Evolutionary conservation across 2,888 invertebrate species (phyloP).

Genomic region (Orthosia incerta): DNA sequence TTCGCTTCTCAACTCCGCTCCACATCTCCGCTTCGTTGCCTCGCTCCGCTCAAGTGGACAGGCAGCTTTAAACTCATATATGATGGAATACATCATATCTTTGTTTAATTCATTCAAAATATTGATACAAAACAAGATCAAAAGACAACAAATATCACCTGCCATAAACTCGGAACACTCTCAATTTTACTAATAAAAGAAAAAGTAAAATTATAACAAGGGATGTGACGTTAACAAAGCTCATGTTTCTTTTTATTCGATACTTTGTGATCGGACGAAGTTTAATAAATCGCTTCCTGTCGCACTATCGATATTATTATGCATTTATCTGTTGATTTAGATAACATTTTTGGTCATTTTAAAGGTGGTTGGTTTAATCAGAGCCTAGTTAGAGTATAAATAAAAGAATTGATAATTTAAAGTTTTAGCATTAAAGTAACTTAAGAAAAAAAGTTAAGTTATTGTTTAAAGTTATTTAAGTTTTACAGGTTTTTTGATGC

Average conservation of each 20-base stretch:
- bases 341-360: conserved; percentile 23
- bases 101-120: conserved; percentile 27
- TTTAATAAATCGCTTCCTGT: conserved; percentile 88
- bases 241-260: conserved; percentile 77
- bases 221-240: conserved; percentile 71
- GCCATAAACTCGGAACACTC: conserved; percentile 55
- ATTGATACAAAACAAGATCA: conserved; percentile 31
- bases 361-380: not conserved
- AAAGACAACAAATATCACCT: conserved; percentile 63
- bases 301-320: conserved; percentile 76
- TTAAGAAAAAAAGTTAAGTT: too few species aligned
- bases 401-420: too few species aligned
- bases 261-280: conserved; percentile 79
- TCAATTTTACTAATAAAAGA: conserved; percentile 63
- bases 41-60: too few species aligned
- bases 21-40: too few species aligned
- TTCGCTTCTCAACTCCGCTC: too few species aligned
- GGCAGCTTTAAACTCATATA: too few species aligned
- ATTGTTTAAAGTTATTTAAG: too few species aligned
- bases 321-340: conserved; percentile 33
- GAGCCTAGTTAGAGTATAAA: not conserved
- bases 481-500: too few species aligned
- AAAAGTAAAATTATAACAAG: conserved; percentile 68
- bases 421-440: too few species aligned
- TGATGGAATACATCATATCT: too few species aligned